A percentile compares a stretch with the other conserved stretches of the same genome.
These are phyloP conservation scores for Punctoribates punctum DNA, from an alignment of 2,888 invertebrate genomes.

Conservation along the genomic window DNA sequence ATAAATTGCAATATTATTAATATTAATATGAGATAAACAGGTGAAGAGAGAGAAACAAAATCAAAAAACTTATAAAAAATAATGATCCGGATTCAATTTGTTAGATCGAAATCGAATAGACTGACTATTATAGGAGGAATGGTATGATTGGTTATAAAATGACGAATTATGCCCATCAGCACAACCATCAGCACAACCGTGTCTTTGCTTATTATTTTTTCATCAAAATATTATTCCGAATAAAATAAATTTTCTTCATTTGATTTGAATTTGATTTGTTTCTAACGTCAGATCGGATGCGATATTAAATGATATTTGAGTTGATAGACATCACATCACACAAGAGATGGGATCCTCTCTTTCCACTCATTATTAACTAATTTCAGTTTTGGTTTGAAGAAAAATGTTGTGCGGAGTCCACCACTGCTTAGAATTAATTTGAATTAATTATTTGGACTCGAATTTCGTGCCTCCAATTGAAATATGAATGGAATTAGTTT, in stretches of 20 bases:
- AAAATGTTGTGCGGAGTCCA: not conserved
- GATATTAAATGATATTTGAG: not conserved
- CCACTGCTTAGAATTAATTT: constrained; percentile 6
- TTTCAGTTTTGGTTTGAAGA: not conserved
- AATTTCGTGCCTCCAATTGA: not conserved
- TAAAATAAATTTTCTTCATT: not conserved
- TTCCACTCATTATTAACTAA: not conserved
- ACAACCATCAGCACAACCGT: not conserved
- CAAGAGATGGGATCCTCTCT: not conserved
- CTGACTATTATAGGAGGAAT: not conserved
- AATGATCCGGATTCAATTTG: constrained; percentile 8
- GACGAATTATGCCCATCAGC: not conserved
- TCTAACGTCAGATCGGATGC: not conserved
- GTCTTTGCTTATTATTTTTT: not conserved
- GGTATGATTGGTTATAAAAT: not conserved
- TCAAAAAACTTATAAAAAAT: not conserved
- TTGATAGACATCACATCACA: not conserved
- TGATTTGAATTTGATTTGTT: not conserved
- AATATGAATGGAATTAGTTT: not conserved
- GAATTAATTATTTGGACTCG: not conserved
- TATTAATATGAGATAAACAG: not conserved
- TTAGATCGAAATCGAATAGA: not conserved
- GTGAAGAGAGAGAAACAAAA: not conserved
- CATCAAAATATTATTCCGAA: not conserved
- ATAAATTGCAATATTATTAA: not conserved